phyloP scores from a whole-genome alignment of 2,888 invertebrate genomes.

The Cistogaster globosa region DNA sequence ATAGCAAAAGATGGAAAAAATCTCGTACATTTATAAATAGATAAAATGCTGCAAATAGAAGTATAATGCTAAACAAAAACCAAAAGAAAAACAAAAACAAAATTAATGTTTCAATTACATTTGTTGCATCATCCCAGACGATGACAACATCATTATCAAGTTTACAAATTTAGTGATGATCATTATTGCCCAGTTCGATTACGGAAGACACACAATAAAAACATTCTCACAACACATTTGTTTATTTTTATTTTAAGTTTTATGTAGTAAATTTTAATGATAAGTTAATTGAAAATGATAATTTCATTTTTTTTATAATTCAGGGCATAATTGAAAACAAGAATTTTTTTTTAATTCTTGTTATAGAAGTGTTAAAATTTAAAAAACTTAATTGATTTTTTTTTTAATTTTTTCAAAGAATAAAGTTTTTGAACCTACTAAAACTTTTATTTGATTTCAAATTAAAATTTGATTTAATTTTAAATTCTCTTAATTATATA shows the following conservation, averaged over 20 bases:
- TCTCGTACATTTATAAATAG: constrained; percentile 48
- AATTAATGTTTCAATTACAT: constrained; percentile 64
- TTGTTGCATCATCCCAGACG: constrained; percentile 58
- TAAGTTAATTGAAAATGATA: background rate
- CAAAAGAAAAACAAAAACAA: background rate
- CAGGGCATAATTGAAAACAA: no score
- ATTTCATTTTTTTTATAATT: no score
- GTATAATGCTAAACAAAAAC: constrained; percentile 22
- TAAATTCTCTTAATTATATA: no score
- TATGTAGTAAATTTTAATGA: constrained; percentile 1
- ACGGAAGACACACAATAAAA: constrained; percentile 45
- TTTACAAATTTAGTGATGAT: constrained; percentile 9
- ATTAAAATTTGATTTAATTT: no score
- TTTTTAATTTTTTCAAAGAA: no score
- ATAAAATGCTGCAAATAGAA: constrained; percentile 43
- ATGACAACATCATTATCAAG: constrained; percentile 13
- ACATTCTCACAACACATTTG: constrained; percentile 46
- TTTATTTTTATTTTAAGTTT: constrained; percentile 16
- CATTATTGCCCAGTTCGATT: constrained; percentile 45
- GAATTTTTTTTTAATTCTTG: no score
- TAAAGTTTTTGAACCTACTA: no score
- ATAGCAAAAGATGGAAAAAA: constrained; percentile 15
- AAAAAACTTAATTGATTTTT: no score
- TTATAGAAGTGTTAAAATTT: no score
- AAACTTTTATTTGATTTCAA: no score